Evolutionary conservation across 2,113 vertebrate genomes (phyloP), one percentile per base, ranked within the genome.

Genomic region (Perca flavescens): DNA sequence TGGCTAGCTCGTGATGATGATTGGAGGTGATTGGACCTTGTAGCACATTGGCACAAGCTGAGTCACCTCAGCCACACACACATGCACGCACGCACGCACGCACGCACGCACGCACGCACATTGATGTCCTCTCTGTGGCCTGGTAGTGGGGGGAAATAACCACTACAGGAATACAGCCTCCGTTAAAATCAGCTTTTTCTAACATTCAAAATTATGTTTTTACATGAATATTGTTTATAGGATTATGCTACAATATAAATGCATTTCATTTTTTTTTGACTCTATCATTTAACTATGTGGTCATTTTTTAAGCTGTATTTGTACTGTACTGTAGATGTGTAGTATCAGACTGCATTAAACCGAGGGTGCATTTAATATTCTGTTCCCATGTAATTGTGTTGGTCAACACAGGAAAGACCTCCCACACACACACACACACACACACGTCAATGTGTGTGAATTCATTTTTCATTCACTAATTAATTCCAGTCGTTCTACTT

Each of bases 41-140:
- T 72, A 25, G 69, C 25, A 67, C 58, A 43, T 25, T 76, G 65
- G 19, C 74, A 75, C 57, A 63, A 81, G 86, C 85, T 89, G 85
- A 88, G 82, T 88, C 87, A 88, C 73, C 53, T 77, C 63, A 65
- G 60, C 11, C 67, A 84, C 1, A 34, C 22, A 65, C 52, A 28
- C 0, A 74, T 6, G 34, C 34, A 34, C 6, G 34, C 34, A 34
- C 6, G 34, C 50, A 64, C 21, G 57, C 34, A 40, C 22, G 67
- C 31, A 60, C 11, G 52, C 78, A 84, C 12, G 34, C n/a, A 66
- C 43, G 31, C 0, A 75, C 36, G 46, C 34, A 77, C 25, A 50
- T 3, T 34, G 57, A 56, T 67, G 62, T 77, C 9, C 25, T 47
- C 4, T 22, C 8, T 21, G 14, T 53, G 34, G 40, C 22, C 28